Conservation (phyloP, 1,140 invertebrate genomes). For the Globodera ellingtonae region DNA sequence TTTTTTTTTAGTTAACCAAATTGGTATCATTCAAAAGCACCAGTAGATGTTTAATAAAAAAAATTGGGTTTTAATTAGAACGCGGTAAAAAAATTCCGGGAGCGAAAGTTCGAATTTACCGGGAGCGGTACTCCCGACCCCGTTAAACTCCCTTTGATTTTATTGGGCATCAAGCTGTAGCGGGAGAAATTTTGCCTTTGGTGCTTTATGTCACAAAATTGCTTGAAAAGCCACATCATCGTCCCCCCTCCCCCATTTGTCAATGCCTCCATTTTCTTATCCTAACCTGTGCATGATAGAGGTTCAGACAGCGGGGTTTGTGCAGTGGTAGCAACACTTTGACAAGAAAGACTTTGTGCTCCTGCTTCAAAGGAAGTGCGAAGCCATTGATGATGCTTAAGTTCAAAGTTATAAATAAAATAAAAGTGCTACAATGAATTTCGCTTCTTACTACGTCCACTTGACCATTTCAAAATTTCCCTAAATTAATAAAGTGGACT, state of each 20-base stretch:
- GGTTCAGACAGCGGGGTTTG: slow-evolving; percentile 60
- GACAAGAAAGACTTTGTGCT: slow-evolving; percentile 88
- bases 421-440: too few species aligned
- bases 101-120: too few species aligned
- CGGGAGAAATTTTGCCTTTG: too few species aligned
- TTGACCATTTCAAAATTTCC: neutral
- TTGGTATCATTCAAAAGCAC: too few species aligned
- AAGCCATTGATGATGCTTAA: slow-evolving; percentile 66
- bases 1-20: too few species aligned
- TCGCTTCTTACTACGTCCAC: too few species aligned
- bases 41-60: neutral
- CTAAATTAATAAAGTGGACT: neutral
- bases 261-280: too few species aligned
- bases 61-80: neutral
- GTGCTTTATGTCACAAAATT: too few species aligned
- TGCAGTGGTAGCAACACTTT: slow-evolving; percentile 87
- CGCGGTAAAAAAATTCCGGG: too few species aligned
- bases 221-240: too few species aligned
- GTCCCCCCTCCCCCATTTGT: too few species aligned
- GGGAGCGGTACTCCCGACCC: too few species aligned
- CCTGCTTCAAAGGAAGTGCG: slow-evolving; percentile 76
- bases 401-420: slow-evolving; percentile 1
- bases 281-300: slow-evolving; percentile 64
- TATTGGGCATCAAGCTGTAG: neutral
- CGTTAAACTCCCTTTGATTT: neutral